Evolutionary conservation across 1,140 invertebrate species (phyloP), one percentile per base, ranked within the genome.

Genomic region (Trypoxylus dichotomus): DNA sequence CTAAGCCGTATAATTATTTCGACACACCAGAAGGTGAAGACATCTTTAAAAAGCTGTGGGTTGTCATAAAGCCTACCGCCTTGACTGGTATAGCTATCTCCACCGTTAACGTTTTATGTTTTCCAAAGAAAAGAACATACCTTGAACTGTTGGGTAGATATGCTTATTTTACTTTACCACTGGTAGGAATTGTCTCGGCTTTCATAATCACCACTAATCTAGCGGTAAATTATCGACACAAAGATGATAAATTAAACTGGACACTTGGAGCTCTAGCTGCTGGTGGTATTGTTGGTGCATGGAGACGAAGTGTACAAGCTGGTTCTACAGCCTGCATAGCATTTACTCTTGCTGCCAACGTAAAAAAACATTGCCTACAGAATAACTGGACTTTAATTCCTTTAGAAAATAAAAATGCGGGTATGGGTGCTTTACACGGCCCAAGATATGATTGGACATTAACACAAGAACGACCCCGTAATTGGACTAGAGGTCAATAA

Each of bases 21-120:
- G 90, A 92, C 82, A 87, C 90, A n/a, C 93, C 93, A 0, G 93
- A 94, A 47, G 93, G 93, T 0, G 80, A 91, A 74, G 91, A 92
- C 83, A 88, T 91, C 32, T 85, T 90, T 63, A 87, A 90, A 78
- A 93, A 94, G 85, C 83, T 91, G 27, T 86, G 90, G 76, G 89
- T 88, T n/a, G 86, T 88, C 0, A 87, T 87, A 21, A 92, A 91
- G 87, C 89, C 89, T 81, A 89, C 89, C 0, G 77, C 86, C 0
- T n/a, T 86, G 0, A 79, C 85, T 10, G 90, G 90, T 25, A 21
- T 91, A 1, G 86, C 85, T 1, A 43, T 84, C 1, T 88, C 87
- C 2, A 87, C 89, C 21, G 81, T 87, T 32, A 93, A 94, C 86
- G 88, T 90, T 47, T 77, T 91, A 0, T 84, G 91, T 43, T 85